Conservation (phyloP, 2,113 vertebrate species). For the Scolopax mira region DNA sequence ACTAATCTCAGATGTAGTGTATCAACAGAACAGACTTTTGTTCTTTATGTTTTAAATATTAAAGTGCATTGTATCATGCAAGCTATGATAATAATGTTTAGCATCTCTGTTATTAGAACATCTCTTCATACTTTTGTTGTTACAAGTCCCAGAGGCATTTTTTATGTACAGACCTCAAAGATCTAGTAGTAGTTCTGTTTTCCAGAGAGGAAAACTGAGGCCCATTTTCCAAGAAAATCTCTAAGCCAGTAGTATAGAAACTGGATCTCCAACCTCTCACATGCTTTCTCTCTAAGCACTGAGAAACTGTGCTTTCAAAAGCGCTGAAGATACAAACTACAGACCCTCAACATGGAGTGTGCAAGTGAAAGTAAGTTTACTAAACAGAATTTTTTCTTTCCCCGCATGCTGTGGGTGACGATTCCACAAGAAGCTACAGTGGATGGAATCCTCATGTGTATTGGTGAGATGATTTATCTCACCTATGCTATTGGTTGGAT, state of each 20-base stretch:
- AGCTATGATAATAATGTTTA: neutral
- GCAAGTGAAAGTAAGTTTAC: neutral
- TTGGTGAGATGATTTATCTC: neutral
- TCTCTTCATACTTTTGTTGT: neutral
- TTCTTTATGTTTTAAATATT: constrained; percentile 22
- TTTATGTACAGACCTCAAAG: neutral
- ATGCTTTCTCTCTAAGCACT: neutral
- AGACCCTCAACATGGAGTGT: neutral
- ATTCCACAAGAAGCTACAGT: neutral
- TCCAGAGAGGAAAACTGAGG: neutral
- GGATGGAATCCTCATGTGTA: neutral
- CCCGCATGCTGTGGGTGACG: neutral
- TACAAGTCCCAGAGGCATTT: neutral
- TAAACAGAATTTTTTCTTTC: neutral
- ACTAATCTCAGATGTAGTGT: neutral
- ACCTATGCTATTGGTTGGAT: neutral
- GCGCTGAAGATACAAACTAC: neutral
- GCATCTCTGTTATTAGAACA: constrained; percentile 18
- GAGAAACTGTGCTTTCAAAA: neutral
- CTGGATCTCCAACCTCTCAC: neutral
- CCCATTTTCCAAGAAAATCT: neutral
- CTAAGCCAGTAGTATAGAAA: neutral
- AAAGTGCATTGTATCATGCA: neutral
- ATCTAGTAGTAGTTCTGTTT: neutral
- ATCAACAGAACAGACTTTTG: neutral